These are phyloP conservation scores for Cotesia typhae DNA, from an alignment of 1,140 invertebrate genomes.

Conservation along the genomic window DNA sequence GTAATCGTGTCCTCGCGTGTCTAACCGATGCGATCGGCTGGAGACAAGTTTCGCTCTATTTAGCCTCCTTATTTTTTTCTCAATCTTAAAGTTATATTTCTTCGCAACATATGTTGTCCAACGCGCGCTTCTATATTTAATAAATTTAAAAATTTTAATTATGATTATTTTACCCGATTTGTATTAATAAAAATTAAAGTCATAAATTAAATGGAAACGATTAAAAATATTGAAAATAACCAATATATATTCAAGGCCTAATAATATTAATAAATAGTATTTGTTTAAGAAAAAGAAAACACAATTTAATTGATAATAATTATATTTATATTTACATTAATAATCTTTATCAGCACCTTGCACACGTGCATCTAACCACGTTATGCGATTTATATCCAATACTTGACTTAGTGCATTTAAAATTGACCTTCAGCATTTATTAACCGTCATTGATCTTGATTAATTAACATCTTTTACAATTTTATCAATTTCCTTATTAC, in stretches of 20 bases:
- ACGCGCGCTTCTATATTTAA: no score
- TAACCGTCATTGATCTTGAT: conserved; percentile 19
- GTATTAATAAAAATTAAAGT: no score
- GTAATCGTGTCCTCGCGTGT: conserved; percentile 35
- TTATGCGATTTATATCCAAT: no score
- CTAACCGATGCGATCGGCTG: conserved; percentile 11
- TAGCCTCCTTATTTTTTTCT: conserved; percentile 16
- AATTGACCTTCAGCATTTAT: conserved; percentile 8
- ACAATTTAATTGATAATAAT: background rate
- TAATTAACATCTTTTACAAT: conserved; percentile 1
- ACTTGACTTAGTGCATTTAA: conserved; percentile 8
- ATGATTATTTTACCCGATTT: no score
- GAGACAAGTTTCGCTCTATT: conserved; percentile 36
- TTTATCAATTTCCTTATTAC: no score
- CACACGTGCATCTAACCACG: background rate
- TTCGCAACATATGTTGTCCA: background rate
- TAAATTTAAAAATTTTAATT: no score
- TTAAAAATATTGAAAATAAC: background rate
- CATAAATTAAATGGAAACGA: no score
- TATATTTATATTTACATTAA: background rate
- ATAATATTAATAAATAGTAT: background rate
- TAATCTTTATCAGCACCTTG: conserved; percentile 8
- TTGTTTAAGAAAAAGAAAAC: background rate
- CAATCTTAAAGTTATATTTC: background rate
- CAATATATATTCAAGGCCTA: background rate